Evolutionary conservation across 2,888 invertebrate species (phyloP), one percentile per base, ranked within the genome.

Genomic region (Odontocolon sp.): DNA sequence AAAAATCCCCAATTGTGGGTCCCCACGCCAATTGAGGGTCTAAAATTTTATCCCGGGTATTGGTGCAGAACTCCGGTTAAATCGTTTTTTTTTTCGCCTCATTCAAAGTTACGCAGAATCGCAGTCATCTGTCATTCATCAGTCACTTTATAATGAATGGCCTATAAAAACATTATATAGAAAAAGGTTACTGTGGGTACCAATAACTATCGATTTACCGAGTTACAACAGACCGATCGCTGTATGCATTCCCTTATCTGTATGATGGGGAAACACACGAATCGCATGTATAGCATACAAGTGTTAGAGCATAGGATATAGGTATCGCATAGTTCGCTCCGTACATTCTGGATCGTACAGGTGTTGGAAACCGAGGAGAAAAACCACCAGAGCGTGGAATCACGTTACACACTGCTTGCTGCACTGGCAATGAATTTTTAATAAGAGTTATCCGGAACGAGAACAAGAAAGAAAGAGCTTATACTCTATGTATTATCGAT

Each of bases 391-490:
- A 67, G 28, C 36, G 64, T 47, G 52, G 75, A 75, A 75, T 75
- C 75, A 59, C 59, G 45, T 71, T 76, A 76, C 50, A 72, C 47
- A 50, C 54, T 54, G 56, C 59, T 45, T 56, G 42, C 64, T 64
- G 70, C 54, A 66, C 59, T 16, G 59, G 28, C 59, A 54, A 76
- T 76, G 70, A 76, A 76, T 76, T 76, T 76, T 76, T 76, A 28
- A 70, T 76, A 66, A 59, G 42, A 70, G 38, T 56, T 47, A 61
- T 61, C 61, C 70, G 66, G 76, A 71, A 76, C 66, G 54, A 42
- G 70, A 61, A 61, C 66, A 54, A 40, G 45, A 54, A 36, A 66
- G 61, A 54, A 16, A 59, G 33, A 18, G 21, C 11, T 11, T 47
- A 23, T 11, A 8, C 33, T 23, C 9, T 52, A 38, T 67, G 54